Conservation (phyloP, 2,888 invertebrate species). For the Bibio marci region DNA sequence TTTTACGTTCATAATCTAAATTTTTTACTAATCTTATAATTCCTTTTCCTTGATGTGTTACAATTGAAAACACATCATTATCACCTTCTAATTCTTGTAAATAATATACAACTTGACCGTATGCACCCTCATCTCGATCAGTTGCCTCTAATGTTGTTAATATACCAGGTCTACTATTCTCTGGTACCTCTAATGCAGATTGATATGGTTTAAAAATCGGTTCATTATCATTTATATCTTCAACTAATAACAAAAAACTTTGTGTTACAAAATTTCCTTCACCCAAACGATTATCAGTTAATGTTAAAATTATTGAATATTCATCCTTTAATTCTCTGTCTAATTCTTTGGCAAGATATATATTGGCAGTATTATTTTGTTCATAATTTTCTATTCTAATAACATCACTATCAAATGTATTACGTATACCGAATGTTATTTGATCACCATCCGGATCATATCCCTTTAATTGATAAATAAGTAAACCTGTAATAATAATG, state of each 20-base stretch:
- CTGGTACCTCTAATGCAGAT: constrained; percentile 61
- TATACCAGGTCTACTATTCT: constrained; percentile 59
- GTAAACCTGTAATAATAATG: constrained; percentile 44
- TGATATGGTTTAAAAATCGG: constrained; percentile 77
- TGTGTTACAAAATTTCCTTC: constrained; percentile 80
- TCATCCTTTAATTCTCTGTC: constrained; percentile 87
- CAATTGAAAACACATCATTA: constrained; percentile 56
- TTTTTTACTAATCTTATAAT: constrained; percentile 56
- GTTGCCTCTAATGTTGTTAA: constrained; percentile 70
- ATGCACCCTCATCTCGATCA: constrained; percentile 80
- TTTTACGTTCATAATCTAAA: constrained; percentile 75
- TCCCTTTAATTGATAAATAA: constrained; percentile 67
- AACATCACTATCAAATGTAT: constrained; percentile 65
- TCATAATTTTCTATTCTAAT: constrained; percentile 61
- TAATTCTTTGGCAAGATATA: constrained; percentile 73
- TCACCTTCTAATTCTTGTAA: constrained; percentile 68
- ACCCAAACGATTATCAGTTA: constrained; percentile 74
- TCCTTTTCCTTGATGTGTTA: constrained; percentile 72
- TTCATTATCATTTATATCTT: constrained; percentile 83
- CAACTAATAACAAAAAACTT: constrained; percentile 71
- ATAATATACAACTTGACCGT: constrained; percentile 80
- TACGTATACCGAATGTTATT: constrained; percentile 63
- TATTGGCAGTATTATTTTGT: constrained; percentile 66
- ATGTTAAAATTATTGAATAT: constrained; percentile 71
- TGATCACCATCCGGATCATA: constrained; percentile 75